These are phyloP conservation scores for Phylloscopus trochiloides DNA, from an alignment of 2,113 vertebrate species.

Conservation along the genomic window DNA sequence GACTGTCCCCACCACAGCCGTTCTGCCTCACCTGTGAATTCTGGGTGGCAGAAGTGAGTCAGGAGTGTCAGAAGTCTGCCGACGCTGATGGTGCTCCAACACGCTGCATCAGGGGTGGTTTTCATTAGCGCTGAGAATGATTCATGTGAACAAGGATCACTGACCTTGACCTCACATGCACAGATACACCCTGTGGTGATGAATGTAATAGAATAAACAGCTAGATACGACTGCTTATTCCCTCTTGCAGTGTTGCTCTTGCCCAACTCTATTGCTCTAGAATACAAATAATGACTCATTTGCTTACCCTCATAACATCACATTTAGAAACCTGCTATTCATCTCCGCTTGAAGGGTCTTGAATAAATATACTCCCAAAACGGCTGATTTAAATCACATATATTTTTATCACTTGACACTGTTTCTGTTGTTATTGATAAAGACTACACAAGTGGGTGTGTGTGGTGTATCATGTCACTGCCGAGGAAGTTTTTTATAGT, in stretches of 20 bases:
- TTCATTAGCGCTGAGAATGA: conserved; percentile 26
- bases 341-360: not conserved
- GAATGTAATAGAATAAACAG: conserved; percentile 30
- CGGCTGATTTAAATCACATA: not conserved
- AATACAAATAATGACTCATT: conserved; percentile 49
- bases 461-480: not conserved
- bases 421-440: conserved; percentile 26
- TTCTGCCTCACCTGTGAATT: not conserved
- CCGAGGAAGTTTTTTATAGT: not conserved
- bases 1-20: accelerated
- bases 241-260: not conserved
- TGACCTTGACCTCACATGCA: conserved; percentile 51
- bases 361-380: not conserved
- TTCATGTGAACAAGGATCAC: conserved; percentile 18
- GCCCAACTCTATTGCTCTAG: not conserved
- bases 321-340: conserved; percentile 26
- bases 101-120: not conserved
- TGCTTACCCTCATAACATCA: conserved; percentile 21
- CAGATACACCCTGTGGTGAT: conserved; percentile 43
- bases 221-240: conserved; percentile 5
- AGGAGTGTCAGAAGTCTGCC: not conserved
- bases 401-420: conserved; percentile 18
- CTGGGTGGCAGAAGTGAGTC: not conserved
- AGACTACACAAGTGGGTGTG: not conserved
- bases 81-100: not conserved